phyloP scores from a whole-genome alignment of 2,113 vertebrate genomes.

The Tetrao urogallus region DNA sequence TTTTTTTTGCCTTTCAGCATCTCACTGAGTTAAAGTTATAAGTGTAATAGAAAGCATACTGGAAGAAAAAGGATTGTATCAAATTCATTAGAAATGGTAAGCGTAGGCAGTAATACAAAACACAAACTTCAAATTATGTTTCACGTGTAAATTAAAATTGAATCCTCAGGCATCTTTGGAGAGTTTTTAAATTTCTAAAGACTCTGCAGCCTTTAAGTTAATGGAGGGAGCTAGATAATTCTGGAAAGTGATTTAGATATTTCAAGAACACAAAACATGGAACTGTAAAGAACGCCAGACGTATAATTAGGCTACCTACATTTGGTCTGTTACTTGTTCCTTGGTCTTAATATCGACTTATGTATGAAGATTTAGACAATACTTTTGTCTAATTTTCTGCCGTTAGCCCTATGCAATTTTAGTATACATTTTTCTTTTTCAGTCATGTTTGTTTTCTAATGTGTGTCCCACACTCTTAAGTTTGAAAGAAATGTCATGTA shows the following conservation, averaged over 20 bases:
- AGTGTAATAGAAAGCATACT: constrained; percentile 25
- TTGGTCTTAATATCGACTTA: neutral
- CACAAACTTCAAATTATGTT: neutral
- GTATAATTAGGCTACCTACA: neutral
- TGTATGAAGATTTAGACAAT: neutral
- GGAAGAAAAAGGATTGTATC: constrained; percentile 5
- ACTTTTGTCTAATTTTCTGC: neutral
- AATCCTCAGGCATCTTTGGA: neutral
- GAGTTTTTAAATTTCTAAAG: neutral
- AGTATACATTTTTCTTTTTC: neutral
- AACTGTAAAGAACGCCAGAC: neutral
- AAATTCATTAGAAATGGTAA: neutral
- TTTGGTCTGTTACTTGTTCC: neutral
- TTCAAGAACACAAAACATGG: constrained; percentile 5
- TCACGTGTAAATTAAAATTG: neutral
- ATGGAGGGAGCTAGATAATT: neutral
- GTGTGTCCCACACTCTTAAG: neutral
- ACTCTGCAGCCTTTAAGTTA: neutral
- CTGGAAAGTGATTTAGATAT: neutral
- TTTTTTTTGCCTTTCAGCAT: constrained; percentile 15
- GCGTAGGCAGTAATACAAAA: neutral
- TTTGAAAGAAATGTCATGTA: neutral
- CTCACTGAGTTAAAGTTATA: constrained; percentile 17
- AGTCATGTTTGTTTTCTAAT: neutral
- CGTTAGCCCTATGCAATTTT: neutral